phyloP scores from a whole-genome alignment of 2,888 invertebrate species.

The Yponomeuta cagnagella region DNA sequence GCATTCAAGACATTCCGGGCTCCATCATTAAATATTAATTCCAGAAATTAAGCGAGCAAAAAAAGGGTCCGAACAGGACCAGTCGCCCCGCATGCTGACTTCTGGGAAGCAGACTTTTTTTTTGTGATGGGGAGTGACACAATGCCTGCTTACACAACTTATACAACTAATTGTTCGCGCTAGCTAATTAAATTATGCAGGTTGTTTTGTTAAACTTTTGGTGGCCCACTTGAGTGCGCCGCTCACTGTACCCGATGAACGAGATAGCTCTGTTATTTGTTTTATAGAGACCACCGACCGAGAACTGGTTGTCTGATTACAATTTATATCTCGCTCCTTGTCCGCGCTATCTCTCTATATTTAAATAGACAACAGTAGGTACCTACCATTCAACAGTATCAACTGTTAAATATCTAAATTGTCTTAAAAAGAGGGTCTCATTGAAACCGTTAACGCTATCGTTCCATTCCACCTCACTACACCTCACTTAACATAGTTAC shows the following conservation, averaged over 20 bases:
- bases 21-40: slow-evolving; percentile 5
- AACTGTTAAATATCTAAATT: not conserved
- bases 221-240: slow-evolving; percentile 5
- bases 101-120: slow-evolving; percentile 14
- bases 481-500: not conserved
- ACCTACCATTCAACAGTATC: not conserved
- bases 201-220: slow-evolving; percentile 20
- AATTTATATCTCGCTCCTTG: slow-evolving; percentile 3
- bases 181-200: slow-evolving; percentile 23
- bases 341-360: not conserved
- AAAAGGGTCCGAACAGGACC: slow-evolving; percentile 9
- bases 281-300: slow-evolving; percentile 14
- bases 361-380: not conserved
- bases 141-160: slow-evolving; percentile 21
- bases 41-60: slow-evolving; percentile 6
- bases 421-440: not conserved
- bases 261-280: slow-evolving; percentile 14
- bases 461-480: not conserved
- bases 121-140: slow-evolving; percentile 7
- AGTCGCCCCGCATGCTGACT: slow-evolving; percentile 1
- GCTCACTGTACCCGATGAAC: slow-evolving; percentile 1
- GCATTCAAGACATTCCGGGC: not conserved
- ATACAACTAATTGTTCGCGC: slow-evolving; percentile 25
- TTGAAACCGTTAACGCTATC: not conserved
- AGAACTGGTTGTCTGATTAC: slow-evolving; percentile 13